Conservation (phyloP, 2,888 invertebrate genomes). For the Epinotia demarniana region DNA sequence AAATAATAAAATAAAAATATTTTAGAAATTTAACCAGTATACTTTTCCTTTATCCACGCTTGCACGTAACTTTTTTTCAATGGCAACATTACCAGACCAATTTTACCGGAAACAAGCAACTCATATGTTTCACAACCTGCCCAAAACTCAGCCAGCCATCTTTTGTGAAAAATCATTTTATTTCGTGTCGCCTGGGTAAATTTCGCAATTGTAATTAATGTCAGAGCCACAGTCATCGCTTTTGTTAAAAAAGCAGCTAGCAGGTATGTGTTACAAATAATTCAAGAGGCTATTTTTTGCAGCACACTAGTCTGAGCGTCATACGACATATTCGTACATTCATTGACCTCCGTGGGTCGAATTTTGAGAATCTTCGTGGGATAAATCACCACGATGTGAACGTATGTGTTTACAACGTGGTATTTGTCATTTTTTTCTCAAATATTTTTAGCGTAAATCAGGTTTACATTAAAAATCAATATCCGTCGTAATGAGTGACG, state of each 20-base stretch:
- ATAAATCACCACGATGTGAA: slow-evolving; percentile 23
- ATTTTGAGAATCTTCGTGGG: slow-evolving; percentile 64
- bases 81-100: slow-evolving; percentile 61
- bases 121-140: slow-evolving; percentile 84
- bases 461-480: slow-evolving; percentile 72
- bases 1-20: not conserved
- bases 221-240: slow-evolving; percentile 98
- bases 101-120: slow-evolving; percentile 76
- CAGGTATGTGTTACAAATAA: slow-evolving; percentile 87
- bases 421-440: slow-evolving; percentile 8
- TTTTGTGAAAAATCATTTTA: slow-evolving; percentile 89
- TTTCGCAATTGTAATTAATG: slow-evolving; percentile 94
- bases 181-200: slow-evolving; percentile 90
- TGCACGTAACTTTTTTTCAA: slow-evolving; percentile 36
- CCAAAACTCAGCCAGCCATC: slow-evolving; percentile 88
- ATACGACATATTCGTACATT: slow-evolving; percentile 73
- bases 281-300: slow-evolving; percentile 57
- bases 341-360: slow-evolving; percentile 82
- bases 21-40: not conserved
- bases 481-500: slow-evolving; percentile 72
- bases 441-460: slow-evolving; percentile 44
- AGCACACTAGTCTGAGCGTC: slow-evolving; percentile 66
- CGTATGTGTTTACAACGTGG: not conserved
- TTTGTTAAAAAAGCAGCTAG: slow-evolving; percentile 97
- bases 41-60: not conserved